Evolutionary conservation across 1,140 invertebrate species (phyloP).

Genomic region (Orussus abietinus): DNA sequence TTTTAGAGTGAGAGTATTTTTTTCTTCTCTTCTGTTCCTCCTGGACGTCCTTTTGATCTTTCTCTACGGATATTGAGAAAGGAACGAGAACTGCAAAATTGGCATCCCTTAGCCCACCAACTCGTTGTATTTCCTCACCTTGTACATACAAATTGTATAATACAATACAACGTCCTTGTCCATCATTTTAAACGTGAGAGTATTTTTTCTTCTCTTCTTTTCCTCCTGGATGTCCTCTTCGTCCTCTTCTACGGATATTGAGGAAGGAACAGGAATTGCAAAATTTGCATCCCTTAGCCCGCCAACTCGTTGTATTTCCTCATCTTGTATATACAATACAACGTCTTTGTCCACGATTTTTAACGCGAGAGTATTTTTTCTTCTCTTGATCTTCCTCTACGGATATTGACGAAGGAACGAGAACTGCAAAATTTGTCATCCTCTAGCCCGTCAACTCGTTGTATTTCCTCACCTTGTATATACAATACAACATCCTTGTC

Average conservation of each 20-base stretch:
- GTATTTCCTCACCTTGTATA: neutral
- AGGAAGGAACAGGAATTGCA: no score
- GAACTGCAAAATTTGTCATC: no score
- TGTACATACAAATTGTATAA: no score
- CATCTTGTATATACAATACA: neutral
- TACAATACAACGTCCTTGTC: no score
- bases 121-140: neutral
- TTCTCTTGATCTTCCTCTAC: conserved; percentile 30
- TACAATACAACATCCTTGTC: no score
- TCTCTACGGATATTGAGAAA: conserved; percentile 30
- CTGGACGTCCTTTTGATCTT: conserved; percentile 31
- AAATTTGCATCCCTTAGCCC: neutral
- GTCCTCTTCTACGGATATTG: conserved; percentile 34
- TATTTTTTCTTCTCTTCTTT: conserved; percentile 27
- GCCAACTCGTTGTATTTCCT: neutral
- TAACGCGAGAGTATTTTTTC: no score
- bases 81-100: no score
- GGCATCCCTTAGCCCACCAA: neutral
- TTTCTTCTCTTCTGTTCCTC: conserved; percentile 28
- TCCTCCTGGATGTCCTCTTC: conserved; percentile 27
- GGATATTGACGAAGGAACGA: conserved; percentile 30
- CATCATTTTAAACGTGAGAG: no score
- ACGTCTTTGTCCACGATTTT: no score
- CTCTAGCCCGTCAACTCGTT: neutral
- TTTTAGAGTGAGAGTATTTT: no score